Conservation (phyloP, 2,888 invertebrate species). For the Enchytraeus crypticus region DNA sequence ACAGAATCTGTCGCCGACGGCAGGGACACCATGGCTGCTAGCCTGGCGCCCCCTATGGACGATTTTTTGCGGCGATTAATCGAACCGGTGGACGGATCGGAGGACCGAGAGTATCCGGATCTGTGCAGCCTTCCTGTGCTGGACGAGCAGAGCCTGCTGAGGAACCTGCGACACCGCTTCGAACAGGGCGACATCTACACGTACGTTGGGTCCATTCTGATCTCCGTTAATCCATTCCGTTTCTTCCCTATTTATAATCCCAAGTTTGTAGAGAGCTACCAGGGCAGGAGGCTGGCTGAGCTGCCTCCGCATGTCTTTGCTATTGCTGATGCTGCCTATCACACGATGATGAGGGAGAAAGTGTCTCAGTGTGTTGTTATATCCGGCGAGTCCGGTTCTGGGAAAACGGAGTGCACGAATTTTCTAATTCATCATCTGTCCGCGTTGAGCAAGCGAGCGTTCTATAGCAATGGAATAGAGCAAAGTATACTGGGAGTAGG, state of each 20-base stretch:
- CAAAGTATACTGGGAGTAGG: conserved; percentile 91
- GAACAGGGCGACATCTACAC: conserved; percentile 88
- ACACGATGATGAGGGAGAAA: conserved; percentile 82
- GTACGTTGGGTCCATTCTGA: conserved; percentile 87
- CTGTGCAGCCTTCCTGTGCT: conserved; percentile 88
- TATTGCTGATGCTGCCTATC: conserved; percentile 85
- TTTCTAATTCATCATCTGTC: conserved; percentile 88
- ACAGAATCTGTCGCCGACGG: background rate
- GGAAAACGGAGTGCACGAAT: conserved; percentile 93
- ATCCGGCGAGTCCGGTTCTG: conserved; percentile 88
- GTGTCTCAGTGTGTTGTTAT: conserved; percentile 91
- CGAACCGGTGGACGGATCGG: conserved; percentile 82
- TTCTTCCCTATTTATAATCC: conserved; percentile 96
- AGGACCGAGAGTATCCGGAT: conserved; percentile 88
- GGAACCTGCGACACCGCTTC: conserved; percentile 76
- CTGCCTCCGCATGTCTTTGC: conserved; percentile 94
- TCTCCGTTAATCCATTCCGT: conserved; percentile 78
- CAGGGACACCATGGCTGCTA: background rate
- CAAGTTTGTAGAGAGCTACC: conserved; percentile 89
- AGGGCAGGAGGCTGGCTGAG: conserved; percentile 80
- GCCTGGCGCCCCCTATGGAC: conserved; percentile 52
- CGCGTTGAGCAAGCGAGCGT: conserved; percentile 75
- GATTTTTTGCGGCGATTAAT: conserved; percentile 63
- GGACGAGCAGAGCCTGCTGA: conserved; percentile 82
- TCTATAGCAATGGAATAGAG: conserved; percentile 84